Conservation (phyloP, 2,888 invertebrate species). For the Rhingia rostrata region DNA sequence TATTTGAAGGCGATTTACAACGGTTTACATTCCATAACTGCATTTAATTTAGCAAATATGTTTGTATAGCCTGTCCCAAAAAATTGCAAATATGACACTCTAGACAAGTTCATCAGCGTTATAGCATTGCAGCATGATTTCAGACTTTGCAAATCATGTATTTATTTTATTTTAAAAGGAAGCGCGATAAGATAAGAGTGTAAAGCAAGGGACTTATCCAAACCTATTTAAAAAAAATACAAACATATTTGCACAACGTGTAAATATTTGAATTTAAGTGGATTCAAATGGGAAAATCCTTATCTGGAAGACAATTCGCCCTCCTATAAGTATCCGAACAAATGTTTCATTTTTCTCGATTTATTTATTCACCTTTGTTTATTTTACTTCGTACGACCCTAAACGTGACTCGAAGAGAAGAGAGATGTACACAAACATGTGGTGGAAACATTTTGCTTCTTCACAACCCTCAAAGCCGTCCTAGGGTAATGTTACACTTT, state of each 20-base stretch:
- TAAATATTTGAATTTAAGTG: constrained; percentile 45
- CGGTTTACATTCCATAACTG: too few relatives aligned
- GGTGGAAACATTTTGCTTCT: constrained; percentile 3
- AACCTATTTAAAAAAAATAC: neutral
- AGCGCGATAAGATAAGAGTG: constrained; percentile 18
- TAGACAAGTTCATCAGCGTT: too few relatives aligned
- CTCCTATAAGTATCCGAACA: constrained; percentile 6
- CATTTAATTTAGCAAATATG: too few relatives aligned
- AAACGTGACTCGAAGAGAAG: neutral
- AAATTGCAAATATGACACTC: too few relatives aligned
- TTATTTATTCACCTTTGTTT: constrained; percentile 62
- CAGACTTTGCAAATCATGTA: neutral
- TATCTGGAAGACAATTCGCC: constrained; percentile 30
- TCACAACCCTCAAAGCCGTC: neutral
- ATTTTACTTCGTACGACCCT: constrained; percentile 6
- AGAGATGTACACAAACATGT: constrained; percentile 10
- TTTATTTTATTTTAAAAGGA: neutral
- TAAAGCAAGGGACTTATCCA: too few relatives aligned
- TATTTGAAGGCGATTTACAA: too few relatives aligned
- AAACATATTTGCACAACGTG: constrained; percentile 26
- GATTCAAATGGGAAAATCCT: constrained; percentile 6
- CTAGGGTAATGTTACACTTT: neutral
- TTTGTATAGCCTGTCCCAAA: too few relatives aligned
- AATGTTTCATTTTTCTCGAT: constrained; percentile 18
- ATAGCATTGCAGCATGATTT: too few relatives aligned